Evolutionary conservation across 1,140 invertebrate species (phyloP).

Genomic region (Agraylea sexmaculata): DNA sequence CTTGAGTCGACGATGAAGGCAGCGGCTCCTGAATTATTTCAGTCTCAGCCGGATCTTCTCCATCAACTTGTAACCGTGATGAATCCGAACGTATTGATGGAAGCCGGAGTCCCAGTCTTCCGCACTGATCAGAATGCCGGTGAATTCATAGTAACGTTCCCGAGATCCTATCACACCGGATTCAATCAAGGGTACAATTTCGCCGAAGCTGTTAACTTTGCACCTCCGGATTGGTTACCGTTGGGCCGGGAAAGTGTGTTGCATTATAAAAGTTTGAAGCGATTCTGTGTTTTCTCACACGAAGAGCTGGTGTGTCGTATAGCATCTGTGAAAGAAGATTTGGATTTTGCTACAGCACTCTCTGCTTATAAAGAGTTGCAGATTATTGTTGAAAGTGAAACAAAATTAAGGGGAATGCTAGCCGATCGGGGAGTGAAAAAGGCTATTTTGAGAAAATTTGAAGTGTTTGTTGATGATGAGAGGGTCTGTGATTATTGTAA

Average conservation of each 20-base stretch:
- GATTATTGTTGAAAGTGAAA: constrained; percentile 74
- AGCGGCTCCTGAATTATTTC: constrained; percentile 93
- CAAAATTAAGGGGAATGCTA: constrained; percentile 58
- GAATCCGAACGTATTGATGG: constrained; percentile 94
- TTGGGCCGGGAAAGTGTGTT: constrained; percentile 88
- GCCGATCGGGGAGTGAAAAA: constrained; percentile 69
- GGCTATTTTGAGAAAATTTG: constrained; percentile 82
- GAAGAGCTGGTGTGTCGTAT: constrained; percentile 98
- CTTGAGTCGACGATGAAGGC: constrained; percentile 94
- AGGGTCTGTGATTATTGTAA: constrained; percentile 91
- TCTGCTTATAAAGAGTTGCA: constrained; percentile 80
- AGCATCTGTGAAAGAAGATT: constrained; percentile 77
- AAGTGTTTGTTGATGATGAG: constrained; percentile 90
- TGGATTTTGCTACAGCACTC: constrained; percentile 76
- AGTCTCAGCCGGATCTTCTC: constrained; percentile 89
- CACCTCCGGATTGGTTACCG: constrained; percentile 94
- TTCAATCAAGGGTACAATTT: constrained; percentile 99
- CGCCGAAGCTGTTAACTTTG: constrained; percentile 99
- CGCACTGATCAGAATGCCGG: constrained; percentile 93
- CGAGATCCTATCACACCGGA: constrained; percentile 96
- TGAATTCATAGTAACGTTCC: constrained; percentile 99
- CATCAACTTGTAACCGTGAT: constrained; percentile 97
- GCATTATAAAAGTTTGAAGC: constrained; percentile 85
- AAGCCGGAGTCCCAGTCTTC: constrained; percentile 59
- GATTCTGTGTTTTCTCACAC: constrained; percentile 98